Evolutionary conservation across 2,888 invertebrate genomes (phyloP), one percentile per base, ranked within the genome.

Genomic region (Lepidochrysops patricia): DNA sequence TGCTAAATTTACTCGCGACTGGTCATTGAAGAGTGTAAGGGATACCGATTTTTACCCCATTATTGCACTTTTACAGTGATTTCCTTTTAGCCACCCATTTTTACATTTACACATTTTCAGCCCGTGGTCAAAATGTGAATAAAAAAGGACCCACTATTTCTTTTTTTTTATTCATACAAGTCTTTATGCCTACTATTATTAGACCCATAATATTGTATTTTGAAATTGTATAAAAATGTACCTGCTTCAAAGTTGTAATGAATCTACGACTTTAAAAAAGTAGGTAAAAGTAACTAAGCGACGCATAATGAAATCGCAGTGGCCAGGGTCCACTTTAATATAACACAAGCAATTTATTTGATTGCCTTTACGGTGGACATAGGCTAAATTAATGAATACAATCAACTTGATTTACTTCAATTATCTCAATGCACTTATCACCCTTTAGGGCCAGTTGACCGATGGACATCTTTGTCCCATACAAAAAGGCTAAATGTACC

Each of bases 61-160:
- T 77, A 80, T 83, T 84, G 82, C 79, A 77, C 81, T 84, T 79
- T 77, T 76, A 76, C 77, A 77, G 75, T 77, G 82, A 85, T 82
- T 85, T 85, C 76, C 80, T 84, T 80, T 82, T 79, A 71, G 60
- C 61, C 58, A 13, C 29, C 15, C 29, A 12, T 25, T 52, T 37
- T 12, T 12, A 43, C 34, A 54, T 25, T 25, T 34, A 43, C 19
- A 19, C 19, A 12, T 23, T 43, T 43, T 43, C 7, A 43, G 19
- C 9, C 19, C 19, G n/a, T n/a, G n/a, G n/a, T n/a, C n/a, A n/a
- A n/a, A n/a, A n/a, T n/a, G n/a, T n/a, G n/a, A n/a, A n/a, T n/a
- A n/a, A n/a, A n/a, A n/a, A n/a, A n/a, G n/a, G n/a, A n/a, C n/a
- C n/a, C n/a, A n/a, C n/a, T n/a, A n/a, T n/a, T n/a, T n/a, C n/a